phyloP scores from a whole-genome alignment of 2,888 invertebrate genomes.

The Sinohyriopsis cumingii region DNA sequence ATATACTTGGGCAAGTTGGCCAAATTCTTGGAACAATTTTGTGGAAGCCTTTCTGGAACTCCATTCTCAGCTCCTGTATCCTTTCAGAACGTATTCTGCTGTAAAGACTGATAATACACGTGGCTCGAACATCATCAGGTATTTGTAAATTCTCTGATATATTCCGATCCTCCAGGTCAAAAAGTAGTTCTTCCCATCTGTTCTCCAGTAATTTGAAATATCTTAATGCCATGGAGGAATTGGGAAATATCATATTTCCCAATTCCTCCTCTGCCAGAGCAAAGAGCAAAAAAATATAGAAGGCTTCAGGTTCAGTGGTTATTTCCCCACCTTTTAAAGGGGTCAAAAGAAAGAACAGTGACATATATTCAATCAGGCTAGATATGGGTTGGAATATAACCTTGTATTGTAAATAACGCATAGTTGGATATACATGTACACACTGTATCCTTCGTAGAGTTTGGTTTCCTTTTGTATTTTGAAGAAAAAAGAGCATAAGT shows the following conservation, averaged over 20 bases:
- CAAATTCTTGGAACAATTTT: constrained; percentile 31
- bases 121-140: constrained; percentile 3
- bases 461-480: neutral
- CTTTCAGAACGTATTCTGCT: constrained; percentile 10
- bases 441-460: too few species aligned
- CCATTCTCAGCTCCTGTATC: constrained; percentile 20
- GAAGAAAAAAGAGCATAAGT: too few species aligned
- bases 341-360: too few species aligned
- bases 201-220: constrained; percentile 32
- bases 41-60: constrained; percentile 25
- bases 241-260: constrained; percentile 27
- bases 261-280: constrained; percentile 27
- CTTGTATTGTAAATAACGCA: too few species aligned
- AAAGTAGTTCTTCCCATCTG: constrained; percentile 26
- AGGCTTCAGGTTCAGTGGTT: neutral
- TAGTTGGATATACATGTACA: too few species aligned
- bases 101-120: constrained; percentile 8
- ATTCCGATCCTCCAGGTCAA: constrained; percentile 30
- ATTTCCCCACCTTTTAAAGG: too few species aligned
- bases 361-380: too few species aligned
- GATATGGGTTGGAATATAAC: too few species aligned
- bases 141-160: constrained; percentile 12
- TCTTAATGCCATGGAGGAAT: constrained; percentile 18
- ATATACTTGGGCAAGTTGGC: constrained; percentile 27
- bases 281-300: constrained; percentile 35